Percentiles rank a stretch among this genome's conserved stretches.
Evolutionary conservation across 1,140 invertebrate species (phyloP).

Genomic region (Holcopasites calliopsidis): DNA sequence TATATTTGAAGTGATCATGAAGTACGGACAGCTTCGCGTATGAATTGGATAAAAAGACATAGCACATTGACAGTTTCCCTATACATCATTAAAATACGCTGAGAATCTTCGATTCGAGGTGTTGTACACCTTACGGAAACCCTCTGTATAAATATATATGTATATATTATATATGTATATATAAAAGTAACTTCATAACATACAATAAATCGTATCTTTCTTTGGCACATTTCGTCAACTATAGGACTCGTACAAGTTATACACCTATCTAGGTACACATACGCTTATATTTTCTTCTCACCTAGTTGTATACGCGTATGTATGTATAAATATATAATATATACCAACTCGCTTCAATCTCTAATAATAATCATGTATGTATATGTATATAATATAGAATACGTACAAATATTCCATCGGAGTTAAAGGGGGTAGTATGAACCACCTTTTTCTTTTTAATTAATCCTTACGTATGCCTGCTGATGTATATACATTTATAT

Average conservation of each 20-base stretch:
- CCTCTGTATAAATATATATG: constrained; percentile 27
- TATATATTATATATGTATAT: constrained; percentile 46
- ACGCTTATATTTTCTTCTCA: constrained; percentile 32
- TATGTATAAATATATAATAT: constrained; percentile 38
- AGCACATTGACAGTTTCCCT: neutral
- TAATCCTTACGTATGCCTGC: neutral
- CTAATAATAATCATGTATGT: constrained; percentile 48
- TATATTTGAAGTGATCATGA: too few species aligned
- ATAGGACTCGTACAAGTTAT: constrained; percentile 51
- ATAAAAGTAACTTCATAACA: constrained; percentile 66
- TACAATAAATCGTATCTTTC: constrained; percentile 68
- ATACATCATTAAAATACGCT: neutral
- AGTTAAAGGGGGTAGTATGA: constrained; percentile 56
- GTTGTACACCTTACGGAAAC: neutral
- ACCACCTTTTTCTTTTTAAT: constrained; percentile 30
- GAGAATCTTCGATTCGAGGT: neutral
- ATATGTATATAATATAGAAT: constrained; percentile 26
- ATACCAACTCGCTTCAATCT: constrained; percentile 51
- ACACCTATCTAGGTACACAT: constrained; percentile 47
- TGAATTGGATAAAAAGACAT: neutral
- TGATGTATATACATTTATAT: constrained; percentile 47
- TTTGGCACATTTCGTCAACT: constrained; percentile 69
- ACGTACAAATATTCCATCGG: constrained; percentile 61
- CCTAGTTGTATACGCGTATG: constrained; percentile 8
- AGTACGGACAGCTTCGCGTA: neutral